Percentiles rank a stretch among this genome's conserved stretches.
phyloP scores from a whole-genome alignment of 2,797 vertebrate species.

The Odontamblyopus lacepedii region DNA sequence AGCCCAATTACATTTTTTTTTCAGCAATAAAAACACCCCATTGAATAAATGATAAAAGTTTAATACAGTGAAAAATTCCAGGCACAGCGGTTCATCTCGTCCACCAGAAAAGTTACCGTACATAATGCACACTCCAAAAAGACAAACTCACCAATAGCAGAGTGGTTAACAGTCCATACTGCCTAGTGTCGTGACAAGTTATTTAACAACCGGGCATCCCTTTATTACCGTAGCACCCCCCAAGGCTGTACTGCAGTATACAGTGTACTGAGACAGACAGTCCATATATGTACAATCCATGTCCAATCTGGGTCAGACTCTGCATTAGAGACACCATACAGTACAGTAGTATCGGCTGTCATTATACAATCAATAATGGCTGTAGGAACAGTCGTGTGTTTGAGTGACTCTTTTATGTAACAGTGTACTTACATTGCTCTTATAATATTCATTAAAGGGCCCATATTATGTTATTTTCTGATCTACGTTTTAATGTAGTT shows the following conservation, averaged over 20 bases:
- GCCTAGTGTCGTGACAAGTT: not conserved
- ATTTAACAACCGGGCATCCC: not conserved
- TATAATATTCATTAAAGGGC: not conserved
- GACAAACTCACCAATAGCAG: not conserved
- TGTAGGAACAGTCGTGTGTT: not conserved
- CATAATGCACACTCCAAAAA: not conserved
- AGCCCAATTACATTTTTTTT: too few relatives aligned
- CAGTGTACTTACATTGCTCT: not conserved
- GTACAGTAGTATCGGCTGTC: not conserved
- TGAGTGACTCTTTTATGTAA: not conserved
- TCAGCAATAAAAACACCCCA: too few relatives aligned
- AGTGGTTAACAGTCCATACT: not conserved
- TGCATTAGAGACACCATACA: not conserved
- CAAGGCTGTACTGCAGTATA: not conserved
- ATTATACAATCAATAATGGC: not conserved
- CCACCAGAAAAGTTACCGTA: too few relatives aligned
- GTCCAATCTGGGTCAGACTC: constrained; percentile 6
- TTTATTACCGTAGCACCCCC: not conserved
- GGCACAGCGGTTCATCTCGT: too few relatives aligned
- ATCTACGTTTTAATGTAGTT: too few relatives aligned
- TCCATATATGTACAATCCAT: constrained; percentile 4
- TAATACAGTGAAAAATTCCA: too few relatives aligned
- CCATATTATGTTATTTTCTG: too few relatives aligned
- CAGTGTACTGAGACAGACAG: not conserved
- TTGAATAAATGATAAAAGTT: too few relatives aligned